Evolutionary conservation across 2,113 vertebrate genomes (phyloP), one percentile per base, ranked within the genome.

Genomic region (Xenus cinereus): DNA sequence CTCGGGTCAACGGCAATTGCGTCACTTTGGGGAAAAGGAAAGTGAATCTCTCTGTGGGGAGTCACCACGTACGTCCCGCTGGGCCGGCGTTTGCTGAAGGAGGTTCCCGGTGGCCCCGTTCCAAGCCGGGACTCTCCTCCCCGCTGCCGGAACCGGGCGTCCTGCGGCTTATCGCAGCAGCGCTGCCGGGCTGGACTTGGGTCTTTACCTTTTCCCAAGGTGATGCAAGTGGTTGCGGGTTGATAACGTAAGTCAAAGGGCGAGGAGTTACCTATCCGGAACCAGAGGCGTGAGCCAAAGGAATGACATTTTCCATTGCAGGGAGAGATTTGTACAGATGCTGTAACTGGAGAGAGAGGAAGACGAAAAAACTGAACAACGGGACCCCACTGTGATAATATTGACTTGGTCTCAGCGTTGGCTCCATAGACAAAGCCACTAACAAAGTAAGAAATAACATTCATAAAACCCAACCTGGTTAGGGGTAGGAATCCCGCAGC

Each of bases 41-140:
- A 66, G 66, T 35, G 75, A 63, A 91, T 91, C 73, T 92, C 59
- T 45, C 76, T 23, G 63, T 22, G 73, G 51, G 8, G 84, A 3
- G 9, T n/a, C 66, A 77, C 28, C 12, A 39, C 79, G 86, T 67
- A 90, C 79, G 53, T 48, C 76, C 37, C 37, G 68, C 68, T 37
- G 95, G 87, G 92, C 93, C 79, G 83, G 94, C 72, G 71, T 97
- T 98, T 98, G 96, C 54, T 77, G 7, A 97, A 96, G 97, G 97
- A 98, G 95, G 91, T 32, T 97, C 94, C 89, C 60, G 14, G 23
- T 97, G 97, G 95, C 96, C 96, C 26, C 9, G 35, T 73, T 96
- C 96, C 96, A 97, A 74, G 85, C 48, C 60, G 84, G 87, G 92
- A 66, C 32, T 92, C 37, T 39, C 96, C 88, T 84, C 96, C 91